Base-by-base conservation (phyloP, 2,113 vertebrate genomes). In the rabbit (Oryctolagus cuniculus) region DNA sequence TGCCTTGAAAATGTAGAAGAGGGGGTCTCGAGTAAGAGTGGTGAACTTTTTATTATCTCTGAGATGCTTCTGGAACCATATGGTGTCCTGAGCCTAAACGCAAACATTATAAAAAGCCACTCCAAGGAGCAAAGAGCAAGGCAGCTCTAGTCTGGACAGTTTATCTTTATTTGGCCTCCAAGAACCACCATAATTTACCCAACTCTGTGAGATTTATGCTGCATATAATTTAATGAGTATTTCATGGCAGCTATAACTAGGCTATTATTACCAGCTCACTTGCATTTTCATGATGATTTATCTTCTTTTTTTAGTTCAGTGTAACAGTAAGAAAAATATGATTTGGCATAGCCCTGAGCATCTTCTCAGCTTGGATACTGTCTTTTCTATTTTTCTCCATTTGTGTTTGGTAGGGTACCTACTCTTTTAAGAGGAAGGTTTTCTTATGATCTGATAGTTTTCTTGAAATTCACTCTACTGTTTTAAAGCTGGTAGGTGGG, bases 91-190 rank as follows among this genome's bases (percentile, higher is more conserved):
- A 91, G 49, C n/a, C 29, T 67, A 17, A 83, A 25, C 61, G 75
- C 64, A 75, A 88, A 70, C 51, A 38, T 64, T 77, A 70, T 64
- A 51, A 86, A 91, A 96, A 51, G 38, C 55, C 64, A 81, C 6
- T 25, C 79, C 83, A 94, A 87, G 36, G 82, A 96, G 49, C 31
- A 83, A 67, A 89, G 63, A 92, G 92, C 75, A 83, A 73, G 74
- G 22, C 73, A 89, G 82, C 27, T 38, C 15, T 63, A 72, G 24
- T 94, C 85, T 69, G 63, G 73, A 67, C 22, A 55, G 78, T 95
- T 96, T 94, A 67, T 97, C 85, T 96, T 94, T 96, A 95, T 96
- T 94, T 96, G 93, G 93, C 92, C 79, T 94, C 22, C 86, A 93
- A 78, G 91, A 96, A 80, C 70, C 22, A 77, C 74, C 70, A 44